phyloP scores from a whole-genome alignment of 2,797 vertebrate genomes.

The Falco cherrug region DNA sequence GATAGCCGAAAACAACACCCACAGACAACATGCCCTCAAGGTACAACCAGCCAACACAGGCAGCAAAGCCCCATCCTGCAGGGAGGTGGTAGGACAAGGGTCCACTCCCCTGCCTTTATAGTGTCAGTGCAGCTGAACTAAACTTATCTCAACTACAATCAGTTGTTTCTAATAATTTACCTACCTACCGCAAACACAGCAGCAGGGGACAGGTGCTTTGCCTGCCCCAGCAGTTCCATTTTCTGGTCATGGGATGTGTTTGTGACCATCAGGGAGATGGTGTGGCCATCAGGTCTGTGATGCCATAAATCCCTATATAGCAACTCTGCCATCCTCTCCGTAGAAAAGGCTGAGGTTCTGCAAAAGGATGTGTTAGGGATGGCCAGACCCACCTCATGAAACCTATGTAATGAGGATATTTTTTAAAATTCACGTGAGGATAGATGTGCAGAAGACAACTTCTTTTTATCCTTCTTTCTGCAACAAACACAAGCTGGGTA shows the following conservation, averaged over 20 bases:
- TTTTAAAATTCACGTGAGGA: not conserved
- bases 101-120: not conserved
- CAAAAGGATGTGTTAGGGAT: not conserved
- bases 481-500: not conserved
- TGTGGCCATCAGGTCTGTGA: not conserved
- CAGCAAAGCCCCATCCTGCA: not conserved
- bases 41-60: not conserved
- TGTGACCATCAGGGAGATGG: not conserved
- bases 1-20: constrained; percentile 10
- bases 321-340: not conserved
- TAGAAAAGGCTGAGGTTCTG: not conserved
- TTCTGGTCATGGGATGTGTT: not conserved
- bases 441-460: not conserved
- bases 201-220: not conserved
- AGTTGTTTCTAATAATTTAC: not conserved
- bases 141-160: not conserved
- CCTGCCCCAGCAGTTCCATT: not conserved
- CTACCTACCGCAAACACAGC: not conserved
- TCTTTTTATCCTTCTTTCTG: not conserved
- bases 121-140: not conserved
- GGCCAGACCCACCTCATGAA: not conserved
- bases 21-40: not conserved
- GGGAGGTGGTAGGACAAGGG: not conserved
- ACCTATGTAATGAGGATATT: not conserved
- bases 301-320: not conserved